Percentiles rank a stretch among this genome's conserved stretches.
Evolutionary conservation across 2,113 vertebrate genomes (phyloP).

Genomic region (Bambusicola thoracicus): DNA sequence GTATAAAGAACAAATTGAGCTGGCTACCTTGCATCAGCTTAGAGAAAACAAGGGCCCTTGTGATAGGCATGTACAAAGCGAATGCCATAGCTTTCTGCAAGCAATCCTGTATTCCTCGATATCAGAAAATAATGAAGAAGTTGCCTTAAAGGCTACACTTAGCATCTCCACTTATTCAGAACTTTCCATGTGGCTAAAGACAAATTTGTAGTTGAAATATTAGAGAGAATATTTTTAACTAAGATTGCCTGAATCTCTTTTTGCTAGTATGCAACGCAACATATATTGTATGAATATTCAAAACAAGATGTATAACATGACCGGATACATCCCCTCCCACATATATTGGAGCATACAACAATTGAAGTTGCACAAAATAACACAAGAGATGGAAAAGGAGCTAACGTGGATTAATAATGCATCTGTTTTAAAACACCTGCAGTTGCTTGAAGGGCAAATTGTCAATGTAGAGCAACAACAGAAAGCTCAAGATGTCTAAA

Average conservation of each 20-base stretch:
- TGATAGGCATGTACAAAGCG: not conserved
- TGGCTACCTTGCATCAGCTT: not conserved
- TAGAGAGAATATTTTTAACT: not conserved
- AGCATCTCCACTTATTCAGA: not conserved
- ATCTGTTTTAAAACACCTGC: not conserved
- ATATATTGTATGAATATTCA: not conserved
- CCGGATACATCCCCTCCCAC: not conserved
- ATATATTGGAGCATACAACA: not conserved
- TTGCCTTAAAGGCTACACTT: not conserved
- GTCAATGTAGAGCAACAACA: not conserved
- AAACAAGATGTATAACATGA: not conserved
- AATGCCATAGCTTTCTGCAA: not conserved
- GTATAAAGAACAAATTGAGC: not conserved
- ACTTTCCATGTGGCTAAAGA: not conserved
- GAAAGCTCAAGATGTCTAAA: not conserved
- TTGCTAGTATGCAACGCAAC: not conserved
- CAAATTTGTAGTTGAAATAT: not conserved
- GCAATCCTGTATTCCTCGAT: not conserved
- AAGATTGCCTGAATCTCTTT: not conserved
- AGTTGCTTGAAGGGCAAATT: not conserved
- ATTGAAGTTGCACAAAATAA: not conserved
- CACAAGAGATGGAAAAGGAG: not conserved
- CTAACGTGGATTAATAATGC: not conserved
- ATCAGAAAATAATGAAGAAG: not conserved
- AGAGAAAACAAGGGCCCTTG: fast-evolving